phyloP scores from a whole-genome alignment of 2,888 invertebrate genomes.

The Lypha dubia region DNA sequence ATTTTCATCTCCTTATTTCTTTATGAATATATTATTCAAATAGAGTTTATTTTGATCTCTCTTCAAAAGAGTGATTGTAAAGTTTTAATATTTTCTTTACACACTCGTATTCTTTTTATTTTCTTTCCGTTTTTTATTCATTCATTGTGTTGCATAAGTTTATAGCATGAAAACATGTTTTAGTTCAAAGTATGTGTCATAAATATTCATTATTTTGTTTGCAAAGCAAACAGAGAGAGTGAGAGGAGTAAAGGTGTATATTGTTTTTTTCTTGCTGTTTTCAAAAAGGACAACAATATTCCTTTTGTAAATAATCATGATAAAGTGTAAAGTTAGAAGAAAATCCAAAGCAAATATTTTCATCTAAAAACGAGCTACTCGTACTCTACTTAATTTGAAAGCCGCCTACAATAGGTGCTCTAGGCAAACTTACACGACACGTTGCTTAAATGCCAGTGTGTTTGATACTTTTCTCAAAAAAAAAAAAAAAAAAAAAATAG shows the following conservation, averaged over 20 bases:
- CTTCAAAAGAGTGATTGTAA: background rate
- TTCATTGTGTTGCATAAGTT: background rate
- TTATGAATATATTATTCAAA: constrained; percentile 50
- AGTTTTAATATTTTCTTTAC: background rate
- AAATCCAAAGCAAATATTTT: background rate
- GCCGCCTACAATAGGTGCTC: background rate
- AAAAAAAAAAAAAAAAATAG: background rate
- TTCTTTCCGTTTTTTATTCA: background rate
- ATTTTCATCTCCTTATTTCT: constrained; percentile 21
- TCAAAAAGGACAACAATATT: background rate
- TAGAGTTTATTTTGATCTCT: background rate
- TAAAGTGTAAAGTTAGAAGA: background rate
- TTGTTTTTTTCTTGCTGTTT: too few species aligned
- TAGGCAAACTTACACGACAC: background rate
- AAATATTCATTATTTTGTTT: constrained; percentile 41
- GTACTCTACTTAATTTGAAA: background rate
- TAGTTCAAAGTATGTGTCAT: constrained; percentile 46
- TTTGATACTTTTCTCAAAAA: background rate
- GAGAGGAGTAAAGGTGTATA: background rate
- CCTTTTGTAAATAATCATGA: background rate
- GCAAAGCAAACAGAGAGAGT: background rate
- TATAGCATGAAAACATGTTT: constrained; percentile 1
- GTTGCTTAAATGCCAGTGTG: background rate
- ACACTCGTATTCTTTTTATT: background rate
- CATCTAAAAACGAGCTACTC: background rate